Conservation (phyloP, 2,113 vertebrate genomes). For the Mellivora capensis region DNA sequence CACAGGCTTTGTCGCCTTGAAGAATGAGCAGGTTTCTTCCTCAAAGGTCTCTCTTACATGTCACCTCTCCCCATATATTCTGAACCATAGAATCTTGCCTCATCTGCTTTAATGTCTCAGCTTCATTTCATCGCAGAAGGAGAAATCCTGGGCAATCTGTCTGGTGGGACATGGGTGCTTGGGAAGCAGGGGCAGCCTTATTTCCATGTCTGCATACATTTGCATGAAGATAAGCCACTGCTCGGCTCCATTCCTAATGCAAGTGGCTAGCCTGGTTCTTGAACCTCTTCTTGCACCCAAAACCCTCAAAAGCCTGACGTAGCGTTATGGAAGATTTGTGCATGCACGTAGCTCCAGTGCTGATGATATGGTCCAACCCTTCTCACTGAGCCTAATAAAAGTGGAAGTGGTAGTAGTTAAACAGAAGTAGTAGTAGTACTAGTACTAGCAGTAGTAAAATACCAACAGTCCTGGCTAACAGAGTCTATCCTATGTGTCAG, state of each 20-base stretch:
- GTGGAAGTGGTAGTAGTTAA: too few species aligned
- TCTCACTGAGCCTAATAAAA: not conserved
- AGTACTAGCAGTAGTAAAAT: not conserved
- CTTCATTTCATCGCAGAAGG: not conserved
- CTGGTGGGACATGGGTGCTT: not conserved
- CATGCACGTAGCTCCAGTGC: not conserved
- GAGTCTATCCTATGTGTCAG: rapidly evolving
- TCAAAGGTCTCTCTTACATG: not conserved
- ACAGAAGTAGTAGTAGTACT: rapidly evolving
- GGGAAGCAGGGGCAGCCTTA: not conserved
- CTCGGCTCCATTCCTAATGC: not conserved
- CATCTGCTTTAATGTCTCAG: not conserved
- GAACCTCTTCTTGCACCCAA: not conserved
- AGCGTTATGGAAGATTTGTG: not conserved
- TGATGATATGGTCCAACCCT: not conserved
- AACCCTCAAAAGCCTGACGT: not conserved
- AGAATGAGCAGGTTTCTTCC: not conserved
- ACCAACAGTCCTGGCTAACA: not conserved
- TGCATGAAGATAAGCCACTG: not conserved
- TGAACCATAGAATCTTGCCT: not conserved
- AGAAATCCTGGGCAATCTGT: not conserved
- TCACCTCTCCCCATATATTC: not conserved
- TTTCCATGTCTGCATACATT: not conserved
- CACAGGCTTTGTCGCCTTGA: not conserved
- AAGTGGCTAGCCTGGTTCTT: not conserved